Evolutionary conservation across 2,797 vertebrate species (phyloP), one percentile per base, ranked within the genome.

Genomic region (Xyrichtys novacula): DNA sequence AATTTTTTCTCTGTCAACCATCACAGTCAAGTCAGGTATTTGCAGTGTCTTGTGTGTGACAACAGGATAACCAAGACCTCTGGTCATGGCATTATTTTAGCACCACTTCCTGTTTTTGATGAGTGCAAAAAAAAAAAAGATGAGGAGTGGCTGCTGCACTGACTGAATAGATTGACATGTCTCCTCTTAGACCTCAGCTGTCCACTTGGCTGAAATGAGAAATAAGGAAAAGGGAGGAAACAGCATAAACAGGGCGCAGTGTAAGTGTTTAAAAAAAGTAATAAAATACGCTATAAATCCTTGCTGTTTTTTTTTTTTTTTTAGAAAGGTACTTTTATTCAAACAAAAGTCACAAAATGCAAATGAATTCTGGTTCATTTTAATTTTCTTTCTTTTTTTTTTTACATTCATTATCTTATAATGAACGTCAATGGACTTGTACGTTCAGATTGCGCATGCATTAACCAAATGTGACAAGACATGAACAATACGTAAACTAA

Each of bases 11-110:
- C 56, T 3, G 36, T 29, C 22, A 20, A 15, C 17, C 29, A 36
- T 11, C 28, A 6, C 12, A 55, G 52, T 75, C 48, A 52, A 29
- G 57, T 72, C 54, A 71, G n/a, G n/a, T 2, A 6, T 55, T 57
- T 65, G 31, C 71, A 55, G 39, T 40, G 38, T 7, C 23, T 59
- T 62, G 48, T 38, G 10, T 65, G 39, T 70, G 65, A 62, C 62
- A 58, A 69, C 15, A 43, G 39, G 65, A 26, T 54, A 57, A 74
- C 44, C 20, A 34, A 46, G 29, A 66, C 32, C 49, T 49, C 36
- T 65, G 42, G 38, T 58, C n/a, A 17, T 22, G 25, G 14, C 22
- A 17, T 76, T 36, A 11, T 60, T 73, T 65, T 32, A 58, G 5
- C 25, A 34, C 31, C 25, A 40, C 22, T 28, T 55, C 2, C 20